Evolutionary conservation across 2,888 invertebrate species (phyloP).

Genomic region (Pandemis heparana): DNA sequence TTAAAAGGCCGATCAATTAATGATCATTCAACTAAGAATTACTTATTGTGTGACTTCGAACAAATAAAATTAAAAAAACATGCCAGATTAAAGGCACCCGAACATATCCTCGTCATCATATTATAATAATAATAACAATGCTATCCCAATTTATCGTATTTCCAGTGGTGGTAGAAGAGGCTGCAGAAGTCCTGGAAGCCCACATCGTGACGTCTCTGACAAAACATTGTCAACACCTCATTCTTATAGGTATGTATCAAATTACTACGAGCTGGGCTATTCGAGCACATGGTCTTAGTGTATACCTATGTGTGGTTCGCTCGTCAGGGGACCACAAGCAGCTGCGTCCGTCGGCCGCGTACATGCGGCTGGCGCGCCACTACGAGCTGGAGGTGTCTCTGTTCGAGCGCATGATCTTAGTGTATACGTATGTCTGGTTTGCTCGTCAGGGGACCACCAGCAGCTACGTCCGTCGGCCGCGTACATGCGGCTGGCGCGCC

Average conservation of each 20-base stretch:
- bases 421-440: not conserved
- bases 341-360: slow-evolving; percentile 90
- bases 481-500: slow-evolving; percentile 87
- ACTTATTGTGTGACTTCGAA: no score
- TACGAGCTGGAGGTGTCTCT: no score
- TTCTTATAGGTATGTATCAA: slow-evolving; percentile 88
- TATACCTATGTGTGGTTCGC: not conserved
- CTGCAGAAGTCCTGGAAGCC: slow-evolving; percentile 94
- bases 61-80: no score
- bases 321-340: slow-evolving; percentile 91
- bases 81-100: no score
- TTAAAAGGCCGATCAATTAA: no score
- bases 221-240: slow-evolving; percentile 89
- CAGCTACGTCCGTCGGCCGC: slow-evolving; percentile 91
- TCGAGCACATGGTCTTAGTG: not conserved
- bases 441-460: slow-evolving; percentile 90
- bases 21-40: no score
- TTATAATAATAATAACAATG: no score
- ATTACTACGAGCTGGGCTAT: not conserved
- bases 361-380: slow-evolving; percentile 70
- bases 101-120: no score
- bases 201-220: slow-evolving; percentile 92
- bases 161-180: slow-evolving; percentile 93
- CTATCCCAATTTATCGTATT: slow-evolving; percentile 36
- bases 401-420: not conserved